Base-by-base conservation (phyloP, 2,797 vertebrate genomes). In the Lates japonicus region DNA sequence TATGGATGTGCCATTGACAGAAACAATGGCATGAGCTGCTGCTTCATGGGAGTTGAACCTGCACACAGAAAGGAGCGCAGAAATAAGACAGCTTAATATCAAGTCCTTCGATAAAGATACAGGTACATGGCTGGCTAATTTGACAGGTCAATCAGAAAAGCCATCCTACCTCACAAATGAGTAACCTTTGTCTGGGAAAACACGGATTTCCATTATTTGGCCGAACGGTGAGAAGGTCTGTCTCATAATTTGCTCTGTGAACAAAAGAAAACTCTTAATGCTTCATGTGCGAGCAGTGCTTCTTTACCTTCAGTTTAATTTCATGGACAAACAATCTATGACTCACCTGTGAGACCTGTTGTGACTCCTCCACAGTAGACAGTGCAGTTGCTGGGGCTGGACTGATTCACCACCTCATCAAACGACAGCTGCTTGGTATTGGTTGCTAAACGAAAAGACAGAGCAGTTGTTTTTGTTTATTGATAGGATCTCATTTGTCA, bases 151-250 rank as follows among this genome's bases (percentile, higher is more conserved):
- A 51, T 42, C 16, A 96, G 85, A 5, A 12, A 29, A 17, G n/a
- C 57, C 25, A 2, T 71, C 84, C n/a, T 94, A 98, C 98, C 98
- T 96, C 92, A 99, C 96, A 72, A 99, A 99, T 5, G 98, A 99
- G 91, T 99, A 99, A 70, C 98, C 98, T 95, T 99, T 99, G 90
- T 99, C 98, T 0, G 98, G 98, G 92, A 99, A 99, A 89, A 99
- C 98, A 41, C 98, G 94, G 72, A 99, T 97, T 91, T 99, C 98
- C 98, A 99, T 96, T 89, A 99, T 98, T 94, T 98, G 98, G 54
- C 98, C 98, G 12, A 99, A 99, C 20, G 97, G 97, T 14, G 98
- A 98, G 93, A 99, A 99, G 73, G 98, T 99, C 95, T 98, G 97
- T 88, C 98, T 97, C 98, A 99, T 99, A 49, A 97, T 95, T 96